phyloP scores from a whole-genome alignment of 2,888 invertebrate species.

The Brenthis daphne region DNA sequence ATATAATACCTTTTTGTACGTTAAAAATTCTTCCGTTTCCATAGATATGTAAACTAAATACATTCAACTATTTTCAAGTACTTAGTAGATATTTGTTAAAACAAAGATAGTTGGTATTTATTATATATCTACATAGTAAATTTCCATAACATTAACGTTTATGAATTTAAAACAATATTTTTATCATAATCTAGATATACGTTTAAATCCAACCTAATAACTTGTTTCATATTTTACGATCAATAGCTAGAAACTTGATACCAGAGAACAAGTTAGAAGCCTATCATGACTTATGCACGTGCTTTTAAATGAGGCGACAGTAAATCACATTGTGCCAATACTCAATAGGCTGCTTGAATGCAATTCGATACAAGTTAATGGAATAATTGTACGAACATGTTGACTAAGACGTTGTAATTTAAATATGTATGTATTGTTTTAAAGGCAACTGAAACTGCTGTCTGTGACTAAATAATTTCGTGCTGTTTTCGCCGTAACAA shows the following conservation, averaged over 20 bases:
- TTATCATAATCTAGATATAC: neutral
- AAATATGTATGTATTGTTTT: constrained; percentile 17
- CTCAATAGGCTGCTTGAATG: constrained; percentile 28
- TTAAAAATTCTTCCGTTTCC: too few relatives aligned
- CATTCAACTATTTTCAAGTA: too few relatives aligned
- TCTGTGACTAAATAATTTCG: neutral
- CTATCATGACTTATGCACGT: constrained; percentile 46
- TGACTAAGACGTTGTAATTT: constrained; percentile 23
- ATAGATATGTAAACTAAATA: too few relatives aligned
- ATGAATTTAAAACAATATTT: neutral
- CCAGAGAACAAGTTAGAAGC: constrained; percentile 17
- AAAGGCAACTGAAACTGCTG: neutral
- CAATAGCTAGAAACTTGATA: constrained; percentile 18
- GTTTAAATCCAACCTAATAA: constrained; percentile 28
- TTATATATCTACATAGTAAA: neutral
- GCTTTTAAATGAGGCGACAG: constrained; percentile 37
- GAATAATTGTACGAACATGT: constrained; percentile 20
- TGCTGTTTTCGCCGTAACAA: constrained; percentile 8
- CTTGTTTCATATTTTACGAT: constrained; percentile 5
- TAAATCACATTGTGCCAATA: constrained; percentile 51
- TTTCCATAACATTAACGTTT: neutral
- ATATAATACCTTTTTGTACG: too few relatives aligned
- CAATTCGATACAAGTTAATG: constrained; percentile 26
- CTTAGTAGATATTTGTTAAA: too few relatives aligned
- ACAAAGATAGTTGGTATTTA: too few relatives aligned